Evolutionary conservation across 2,797 vertebrate genomes (phyloP).

Genomic region (Syndactyla subalaris): DNA sequence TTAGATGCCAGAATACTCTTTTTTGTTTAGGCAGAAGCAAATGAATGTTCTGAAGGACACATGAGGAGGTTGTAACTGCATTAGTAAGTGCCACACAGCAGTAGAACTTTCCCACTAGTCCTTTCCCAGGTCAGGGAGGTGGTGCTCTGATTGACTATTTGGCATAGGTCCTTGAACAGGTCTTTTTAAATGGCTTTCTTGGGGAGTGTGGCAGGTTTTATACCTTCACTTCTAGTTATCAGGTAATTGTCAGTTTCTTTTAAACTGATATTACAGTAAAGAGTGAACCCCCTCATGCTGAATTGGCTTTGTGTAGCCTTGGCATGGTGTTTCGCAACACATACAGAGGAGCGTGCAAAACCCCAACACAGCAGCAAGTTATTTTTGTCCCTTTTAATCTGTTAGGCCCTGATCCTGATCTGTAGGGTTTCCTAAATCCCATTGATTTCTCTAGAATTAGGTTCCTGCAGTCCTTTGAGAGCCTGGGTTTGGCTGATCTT

Average conservation of each 20-base stretch:
- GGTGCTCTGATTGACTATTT: neutral
- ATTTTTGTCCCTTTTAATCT: constrained; percentile 43
- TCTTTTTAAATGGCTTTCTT: neutral
- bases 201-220: neutral
- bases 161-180: neutral
- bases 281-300: neutral
- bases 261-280: accelerated
- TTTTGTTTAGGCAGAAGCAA: neutral
- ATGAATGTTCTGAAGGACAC: neutral
- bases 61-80: neutral
- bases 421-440: constrained; percentile 48
- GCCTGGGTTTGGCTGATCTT: neutral
- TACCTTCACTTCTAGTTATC: neutral
- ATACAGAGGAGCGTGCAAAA: neutral
- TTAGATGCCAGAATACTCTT: neutral
- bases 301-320: neutral
- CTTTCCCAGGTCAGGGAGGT: neutral
- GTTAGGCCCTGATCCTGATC: constrained; percentile 23
- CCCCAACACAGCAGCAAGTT: neutral
- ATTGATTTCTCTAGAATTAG: constrained; percentile 55
- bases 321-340: accelerated
- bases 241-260: neutral
- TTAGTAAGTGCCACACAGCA: neutral
- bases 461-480: constrained; percentile 14
- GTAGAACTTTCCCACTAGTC: neutral